These are phyloP conservation scores for Pyrocoelia pectoralis DNA, from an alignment of 2,888 invertebrate species.

Conservation along the genomic window DNA sequence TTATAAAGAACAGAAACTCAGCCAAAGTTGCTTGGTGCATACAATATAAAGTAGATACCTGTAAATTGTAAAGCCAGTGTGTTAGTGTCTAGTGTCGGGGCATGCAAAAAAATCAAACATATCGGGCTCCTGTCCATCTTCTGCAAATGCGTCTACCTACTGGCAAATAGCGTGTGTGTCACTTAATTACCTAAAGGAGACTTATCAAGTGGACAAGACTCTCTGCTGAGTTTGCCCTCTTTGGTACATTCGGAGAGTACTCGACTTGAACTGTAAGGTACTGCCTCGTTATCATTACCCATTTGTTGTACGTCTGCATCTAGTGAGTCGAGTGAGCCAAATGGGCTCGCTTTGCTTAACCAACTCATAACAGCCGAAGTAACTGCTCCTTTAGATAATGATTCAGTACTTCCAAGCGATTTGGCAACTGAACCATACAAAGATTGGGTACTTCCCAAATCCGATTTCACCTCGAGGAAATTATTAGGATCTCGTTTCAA, in stretches of 20 bases:
- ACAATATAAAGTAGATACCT: conserved; percentile 31
- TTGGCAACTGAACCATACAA: conserved; percentile 44
- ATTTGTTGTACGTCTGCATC: conserved; percentile 26
- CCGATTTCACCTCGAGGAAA: conserved; percentile 45
- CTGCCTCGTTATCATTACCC: conserved; percentile 2
- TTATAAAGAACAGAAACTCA: conserved; percentile 41
- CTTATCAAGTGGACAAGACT: conserved; percentile 42
- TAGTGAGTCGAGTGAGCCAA: conserved; percentile 48
- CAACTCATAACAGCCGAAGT: conserved; percentile 57
- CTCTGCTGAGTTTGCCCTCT: conserved; percentile 36
- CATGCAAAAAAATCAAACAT: conserved; percentile 54
- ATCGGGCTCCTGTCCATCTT: conserved; percentile 53
- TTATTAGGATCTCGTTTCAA: conserved; percentile 52
- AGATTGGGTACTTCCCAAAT: conserved; percentile 51
- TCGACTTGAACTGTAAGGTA: background rate
- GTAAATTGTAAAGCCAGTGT: conserved; percentile 34
- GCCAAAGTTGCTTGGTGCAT: conserved; percentile 40
- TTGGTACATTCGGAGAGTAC: background rate
- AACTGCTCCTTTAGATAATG: conserved; percentile 51
- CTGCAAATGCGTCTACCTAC: conserved; percentile 22
- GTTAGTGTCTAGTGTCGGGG: conserved; percentile 33
- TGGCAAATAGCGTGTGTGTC: conserved; percentile 16
- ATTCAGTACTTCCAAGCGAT: conserved; percentile 52
- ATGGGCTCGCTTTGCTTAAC: conserved; percentile 54
- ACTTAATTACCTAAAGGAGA: conserved; percentile 47